These are phyloP conservation scores for Clarias laeviceps DNA, from an alignment of 2,797 vertebrate species.

Conservation along the genomic window DNA sequence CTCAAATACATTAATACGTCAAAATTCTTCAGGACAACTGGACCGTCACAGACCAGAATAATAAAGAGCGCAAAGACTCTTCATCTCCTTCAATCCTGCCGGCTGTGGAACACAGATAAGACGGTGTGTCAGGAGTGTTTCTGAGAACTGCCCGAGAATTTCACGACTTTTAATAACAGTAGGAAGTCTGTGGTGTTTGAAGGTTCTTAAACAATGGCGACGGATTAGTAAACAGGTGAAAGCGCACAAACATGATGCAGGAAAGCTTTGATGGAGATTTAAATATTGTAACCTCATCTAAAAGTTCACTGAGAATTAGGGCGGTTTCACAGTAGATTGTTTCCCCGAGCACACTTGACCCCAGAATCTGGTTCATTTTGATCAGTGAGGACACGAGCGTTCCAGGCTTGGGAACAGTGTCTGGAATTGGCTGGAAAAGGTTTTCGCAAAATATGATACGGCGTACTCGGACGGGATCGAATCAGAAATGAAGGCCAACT, in stretches of 20 bases:
- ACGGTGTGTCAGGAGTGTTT: neutral
- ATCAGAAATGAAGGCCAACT: no score
- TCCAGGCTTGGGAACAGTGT: no score
- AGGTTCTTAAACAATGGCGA: neutral
- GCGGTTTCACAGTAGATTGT: no score
- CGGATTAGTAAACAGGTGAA: neutral
- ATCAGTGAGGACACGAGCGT: no score
- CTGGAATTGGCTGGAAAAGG: no score
- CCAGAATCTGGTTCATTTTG: no score
- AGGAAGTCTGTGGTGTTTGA: constrained; percentile 1
- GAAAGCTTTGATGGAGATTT: constrained; percentile 20
- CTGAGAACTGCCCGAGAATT: neutral
- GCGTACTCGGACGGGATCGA: no score
- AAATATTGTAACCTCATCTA: neutral
- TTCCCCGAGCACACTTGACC: no score
- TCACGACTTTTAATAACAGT: neutral
- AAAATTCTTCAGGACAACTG: neutral
- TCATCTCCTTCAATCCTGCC: neutral
- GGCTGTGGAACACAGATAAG: constrained; percentile 12
- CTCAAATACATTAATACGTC: neutral
- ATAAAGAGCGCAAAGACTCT: neutral
- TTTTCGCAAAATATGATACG: no score
- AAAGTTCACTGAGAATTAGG: neutral
- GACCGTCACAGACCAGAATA: neutral
- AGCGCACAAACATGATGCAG: neutral